Evolutionary conservation across 2,888 invertebrate species (phyloP), one percentile per base, ranked within the genome.

Genomic region (Cosmopolites sordidus): DNA sequence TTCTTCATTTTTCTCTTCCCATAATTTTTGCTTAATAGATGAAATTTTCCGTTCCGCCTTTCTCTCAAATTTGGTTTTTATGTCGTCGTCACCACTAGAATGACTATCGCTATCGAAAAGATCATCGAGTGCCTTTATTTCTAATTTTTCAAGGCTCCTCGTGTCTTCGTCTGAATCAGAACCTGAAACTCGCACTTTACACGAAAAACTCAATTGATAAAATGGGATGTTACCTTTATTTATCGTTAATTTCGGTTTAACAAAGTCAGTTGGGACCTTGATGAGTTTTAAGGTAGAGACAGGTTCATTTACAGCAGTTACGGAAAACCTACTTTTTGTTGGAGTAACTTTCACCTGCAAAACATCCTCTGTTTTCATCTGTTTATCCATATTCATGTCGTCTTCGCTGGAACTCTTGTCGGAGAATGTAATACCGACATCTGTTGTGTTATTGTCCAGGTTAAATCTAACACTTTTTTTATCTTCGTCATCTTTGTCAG

Each of bases 401-500:
- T 68, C 69, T 16, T 69, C 68, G 48, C 65, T 69, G 9, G 67
- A 65, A 56, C 69, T 70, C 59, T 70, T 71, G 54, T 73, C 73
- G 1, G 72, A 71, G 48, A 72, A 66, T 12, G 69, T 69, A 48
- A 76, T 73, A 15, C 73, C 75, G 3, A 76, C 71, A 54, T 76
- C 75, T 8, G 73, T 69, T 12, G 73, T 69, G 22, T 22, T 22
- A 48, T 73, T 73, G 47, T 78, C 76, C 49, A 84, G 69, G 69
- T 82, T 83, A 61, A 84, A 84, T 6, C 83, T 76, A 1, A 90
- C 89, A 67, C 86, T 88, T 68, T 89, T 89, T 54, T 83, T 83
- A 52, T 89, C 85, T 29, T 86, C 89, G 55, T 89, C 89, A 54
- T 80, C 78, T 61, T 79, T 68, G 37, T 69, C 69, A 74, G 37